phyloP scores from a whole-genome alignment of 2,888 invertebrate species.

The Lypha dubia region DNA sequence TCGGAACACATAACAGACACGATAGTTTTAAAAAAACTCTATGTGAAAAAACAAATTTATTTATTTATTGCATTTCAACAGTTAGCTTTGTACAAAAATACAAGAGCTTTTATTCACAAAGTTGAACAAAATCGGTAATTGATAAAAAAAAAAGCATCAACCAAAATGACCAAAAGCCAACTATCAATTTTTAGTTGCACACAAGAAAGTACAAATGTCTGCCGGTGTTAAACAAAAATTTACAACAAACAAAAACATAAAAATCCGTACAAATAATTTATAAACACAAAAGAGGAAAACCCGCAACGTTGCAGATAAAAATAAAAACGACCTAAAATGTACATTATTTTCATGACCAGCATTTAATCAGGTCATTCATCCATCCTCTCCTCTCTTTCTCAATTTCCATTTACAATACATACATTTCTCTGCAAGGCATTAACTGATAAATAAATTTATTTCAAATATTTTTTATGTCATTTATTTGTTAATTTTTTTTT shows the following conservation, averaged over 20 bases:
- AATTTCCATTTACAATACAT: not conserved
- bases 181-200: slow-evolving; percentile 23
- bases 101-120: not conserved
- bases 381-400: slow-evolving; percentile 22
- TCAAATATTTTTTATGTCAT: slow-evolving; percentile 8
- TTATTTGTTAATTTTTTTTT: not conserved
- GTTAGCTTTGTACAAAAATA: too few relatives aligned
- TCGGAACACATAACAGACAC: too few relatives aligned
- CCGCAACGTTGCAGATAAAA: slow-evolving; percentile 18
- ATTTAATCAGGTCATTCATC: slow-evolving; percentile 53
- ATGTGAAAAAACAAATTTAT: too few relatives aligned
- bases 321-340: slow-evolving; percentile 45
- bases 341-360: slow-evolving; percentile 37
- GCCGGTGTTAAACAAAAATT: slow-evolving; percentile 14
- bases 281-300: slow-evolving; percentile 1
- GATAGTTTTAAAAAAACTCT: too few relatives aligned
- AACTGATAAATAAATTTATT: slow-evolving; percentile 22
- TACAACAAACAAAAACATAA: slow-evolving; percentile 8
- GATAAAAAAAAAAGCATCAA: slow-evolving; percentile 19
- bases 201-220: slow-evolving; percentile 35
- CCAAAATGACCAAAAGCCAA: slow-evolving; percentile 45
- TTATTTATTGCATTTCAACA: too few relatives aligned
- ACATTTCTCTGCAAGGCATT: slow-evolving; percentile 7
- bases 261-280: slow-evolving; percentile 1
- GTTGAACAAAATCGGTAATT: slow-evolving; percentile 34